Percentiles rank a stretch among this genome's conserved stretches.
These are phyloP conservation scores for Crambe crambe DNA, from an alignment of 37 sponge, comb jelly and placozoan genomes.

Conservation along the genomic window DNA sequence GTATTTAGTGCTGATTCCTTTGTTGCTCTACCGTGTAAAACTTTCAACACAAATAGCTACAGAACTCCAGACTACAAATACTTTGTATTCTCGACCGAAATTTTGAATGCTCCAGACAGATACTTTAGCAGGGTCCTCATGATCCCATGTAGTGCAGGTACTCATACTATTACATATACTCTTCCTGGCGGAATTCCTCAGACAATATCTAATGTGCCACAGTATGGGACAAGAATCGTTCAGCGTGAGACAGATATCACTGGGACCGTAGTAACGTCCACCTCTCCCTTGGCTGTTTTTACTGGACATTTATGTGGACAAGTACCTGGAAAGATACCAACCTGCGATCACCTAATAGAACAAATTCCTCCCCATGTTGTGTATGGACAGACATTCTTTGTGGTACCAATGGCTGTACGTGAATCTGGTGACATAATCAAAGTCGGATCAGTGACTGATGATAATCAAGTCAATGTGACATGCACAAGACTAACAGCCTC, in stretches of 20 bases:
- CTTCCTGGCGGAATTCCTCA: not conserved
- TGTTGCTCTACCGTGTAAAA: constrained; percentile 45
- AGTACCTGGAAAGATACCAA: constrained; percentile 13
- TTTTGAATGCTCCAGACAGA: not conserved
- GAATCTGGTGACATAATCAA: constrained; percentile 20
- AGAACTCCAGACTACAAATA: not conserved
- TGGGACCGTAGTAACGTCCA: constrained; percentile 27
- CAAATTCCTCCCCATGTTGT: constrained; percentile 39
- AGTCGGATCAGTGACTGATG: constrained; percentile 18
- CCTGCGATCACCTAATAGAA: constrained; percentile 62
- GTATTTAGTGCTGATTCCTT: constrained; percentile 27
- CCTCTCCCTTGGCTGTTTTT: constrained; percentile 31
- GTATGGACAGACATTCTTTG: constrained; percentile 26
- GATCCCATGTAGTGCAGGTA: constrained; percentile 24
- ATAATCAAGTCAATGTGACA: constrained; percentile 31
- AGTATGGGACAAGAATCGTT: not conserved
- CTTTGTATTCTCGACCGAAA: constrained; percentile 14
- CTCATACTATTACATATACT: constrained; percentile 5
- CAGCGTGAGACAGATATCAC: constrained; percentile 19
- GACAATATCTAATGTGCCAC: not conserved
- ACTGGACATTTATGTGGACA: constrained; percentile 56
- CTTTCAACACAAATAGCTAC: not conserved
- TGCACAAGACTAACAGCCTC: constrained; percentile 8
- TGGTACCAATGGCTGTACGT: constrained; percentile 9
- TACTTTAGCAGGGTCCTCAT: constrained; percentile 10